A percentile compares a stretch with the other conserved stretches of the same genome.
Conservation (phyloP, 2,797 vertebrate species). For the Acropternis orthonyx region DNA sequence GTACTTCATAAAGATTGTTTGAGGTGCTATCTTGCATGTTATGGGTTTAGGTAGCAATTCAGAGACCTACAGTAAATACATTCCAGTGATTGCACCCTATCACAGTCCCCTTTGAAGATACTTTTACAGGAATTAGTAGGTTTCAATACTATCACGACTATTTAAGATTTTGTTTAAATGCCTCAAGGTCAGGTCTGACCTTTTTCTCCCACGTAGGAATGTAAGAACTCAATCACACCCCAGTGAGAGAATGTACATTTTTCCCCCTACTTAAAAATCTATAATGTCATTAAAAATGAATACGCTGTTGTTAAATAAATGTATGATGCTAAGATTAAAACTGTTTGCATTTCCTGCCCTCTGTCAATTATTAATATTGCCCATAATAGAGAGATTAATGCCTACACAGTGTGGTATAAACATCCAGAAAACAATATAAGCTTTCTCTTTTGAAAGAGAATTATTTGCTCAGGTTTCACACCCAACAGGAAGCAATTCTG, state of each 20-base stretch:
- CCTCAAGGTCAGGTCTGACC: constrained; percentile 46
- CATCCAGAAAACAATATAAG: constrained; percentile 26
- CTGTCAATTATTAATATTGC: constrained; percentile 49
- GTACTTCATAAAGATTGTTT: background rate
- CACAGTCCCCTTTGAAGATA: constrained; percentile 4
- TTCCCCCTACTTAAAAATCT: constrained; percentile 18
- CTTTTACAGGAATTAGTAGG: constrained; percentile 10
- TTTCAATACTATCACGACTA: background rate
- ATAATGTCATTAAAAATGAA: constrained; percentile 58
- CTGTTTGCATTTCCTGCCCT: constrained; percentile 23
- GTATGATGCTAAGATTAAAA: constrained; percentile 33
- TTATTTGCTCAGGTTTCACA: constrained; percentile 51
- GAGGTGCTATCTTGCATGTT: background rate
- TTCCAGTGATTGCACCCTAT: background rate
- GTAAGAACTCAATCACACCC: constrained; percentile 24
- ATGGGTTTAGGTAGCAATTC: background rate
- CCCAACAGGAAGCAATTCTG: constrained; percentile 17
- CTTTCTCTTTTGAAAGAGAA: background rate
- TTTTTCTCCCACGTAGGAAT: constrained; percentile 31
- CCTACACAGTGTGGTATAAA: background rate
- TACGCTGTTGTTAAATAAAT: constrained; percentile 36
- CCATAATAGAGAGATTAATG: constrained; percentile 27
- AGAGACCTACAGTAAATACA: background rate
- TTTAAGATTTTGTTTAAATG: constrained; percentile 26
- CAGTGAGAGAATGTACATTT: background rate